phyloP scores from a whole-genome alignment of 2,888 invertebrate species.

The Trachelus tabidus region DNA sequence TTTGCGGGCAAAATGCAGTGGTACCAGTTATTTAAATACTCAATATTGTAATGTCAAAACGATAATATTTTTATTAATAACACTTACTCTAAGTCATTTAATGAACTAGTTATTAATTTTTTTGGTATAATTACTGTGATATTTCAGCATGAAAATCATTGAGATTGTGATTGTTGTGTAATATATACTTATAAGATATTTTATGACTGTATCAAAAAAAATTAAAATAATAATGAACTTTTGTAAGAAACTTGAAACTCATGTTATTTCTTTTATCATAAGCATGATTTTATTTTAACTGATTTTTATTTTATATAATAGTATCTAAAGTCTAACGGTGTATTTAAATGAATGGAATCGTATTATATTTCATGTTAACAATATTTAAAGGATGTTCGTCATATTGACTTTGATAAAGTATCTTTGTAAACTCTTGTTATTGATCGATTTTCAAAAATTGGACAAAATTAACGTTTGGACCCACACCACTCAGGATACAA shows the following conservation, averaged over 20 bases:
- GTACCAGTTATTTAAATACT: background rate
- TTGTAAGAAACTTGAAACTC: background rate
- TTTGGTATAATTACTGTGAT: background rate
- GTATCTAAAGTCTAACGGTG: constrained; percentile 11
- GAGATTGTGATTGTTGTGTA: background rate
- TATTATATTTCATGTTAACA: background rate
- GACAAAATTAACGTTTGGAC: background rate
- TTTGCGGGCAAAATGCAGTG: background rate
- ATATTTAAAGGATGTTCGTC: background rate
- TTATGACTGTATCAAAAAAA: background rate
- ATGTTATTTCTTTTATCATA: constrained; percentile 2
- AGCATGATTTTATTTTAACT: constrained; percentile 14
- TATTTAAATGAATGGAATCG: constrained; percentile 11
- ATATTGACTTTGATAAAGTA: background rate
- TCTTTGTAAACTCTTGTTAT: background rate
- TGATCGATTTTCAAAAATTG: background rate
- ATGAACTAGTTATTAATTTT: background rate
- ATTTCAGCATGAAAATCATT: background rate
- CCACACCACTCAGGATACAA: background rate
- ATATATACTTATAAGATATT: background rate
- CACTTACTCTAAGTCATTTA: background rate
- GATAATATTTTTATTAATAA: background rate
- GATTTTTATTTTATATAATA: constrained; percentile 9
- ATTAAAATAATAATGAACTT: background rate
- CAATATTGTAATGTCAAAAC: background rate